Evolutionary conservation across 2,888 invertebrate genomes (phyloP).

Genomic region (Papilio protenor): DNA sequence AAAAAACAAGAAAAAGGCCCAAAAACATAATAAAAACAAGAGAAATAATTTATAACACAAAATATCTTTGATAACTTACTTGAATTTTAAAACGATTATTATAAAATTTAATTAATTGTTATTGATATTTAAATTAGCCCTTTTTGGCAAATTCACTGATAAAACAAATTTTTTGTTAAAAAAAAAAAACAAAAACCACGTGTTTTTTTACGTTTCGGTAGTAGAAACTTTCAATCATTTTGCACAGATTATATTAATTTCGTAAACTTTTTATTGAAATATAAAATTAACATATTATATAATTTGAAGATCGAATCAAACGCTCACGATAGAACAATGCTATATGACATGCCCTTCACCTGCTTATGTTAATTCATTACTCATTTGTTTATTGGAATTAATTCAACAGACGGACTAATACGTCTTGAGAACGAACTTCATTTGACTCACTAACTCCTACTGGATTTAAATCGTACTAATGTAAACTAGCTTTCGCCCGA

Average conservation of each 20-base stretch:
- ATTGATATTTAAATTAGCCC: too few relatives aligned
- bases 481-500: too few relatives aligned
- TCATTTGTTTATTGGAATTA: constrained; percentile 50
- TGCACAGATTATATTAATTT: background rate
- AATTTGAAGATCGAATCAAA: constrained; percentile 27
- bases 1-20: background rate
- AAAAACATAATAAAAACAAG: background rate
- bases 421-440: background rate
- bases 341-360: constrained; percentile 54
- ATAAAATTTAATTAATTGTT: too few relatives aligned
- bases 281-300: constrained; percentile 1
- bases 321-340: constrained; percentile 48
- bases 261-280: background rate
- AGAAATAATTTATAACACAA: background rate
- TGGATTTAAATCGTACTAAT: background rate
- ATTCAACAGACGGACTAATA: constrained; percentile 35
- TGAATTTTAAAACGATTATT: too few relatives aligned
- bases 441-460: constrained; percentile 14
- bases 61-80: background rate
- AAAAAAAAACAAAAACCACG: too few relatives aligned
- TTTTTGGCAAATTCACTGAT: too few relatives aligned
- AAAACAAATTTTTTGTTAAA: background rate
- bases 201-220: background rate
- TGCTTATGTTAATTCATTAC: constrained; percentile 54
- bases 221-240: background rate